These are phyloP conservation scores for Crax fasciolata DNA, from an alignment of 2,797 vertebrate genomes.

Conservation along the genomic window DNA sequence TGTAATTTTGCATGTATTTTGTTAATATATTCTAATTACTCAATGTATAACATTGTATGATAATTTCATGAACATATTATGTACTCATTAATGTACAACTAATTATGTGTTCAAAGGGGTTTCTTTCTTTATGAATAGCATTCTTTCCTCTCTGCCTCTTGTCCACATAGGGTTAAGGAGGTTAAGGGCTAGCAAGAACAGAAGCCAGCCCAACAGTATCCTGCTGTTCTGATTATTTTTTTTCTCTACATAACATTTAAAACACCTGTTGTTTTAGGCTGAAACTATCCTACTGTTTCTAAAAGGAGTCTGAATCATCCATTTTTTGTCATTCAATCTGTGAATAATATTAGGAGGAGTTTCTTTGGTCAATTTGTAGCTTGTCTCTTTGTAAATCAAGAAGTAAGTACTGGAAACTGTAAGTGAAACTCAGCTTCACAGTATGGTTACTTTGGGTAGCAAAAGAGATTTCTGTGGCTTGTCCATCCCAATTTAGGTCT, in stretches of 20 bases:
- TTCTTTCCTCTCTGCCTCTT: not conserved
- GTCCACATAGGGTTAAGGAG: not conserved
- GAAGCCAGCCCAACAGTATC: not conserved
- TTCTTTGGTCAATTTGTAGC: not conserved
- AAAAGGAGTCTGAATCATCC: not conserved
- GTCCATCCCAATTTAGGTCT: slow-evolving; percentile 26
- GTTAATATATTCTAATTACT: not conserved
- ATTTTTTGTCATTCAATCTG: not conserved
- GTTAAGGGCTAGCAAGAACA: not conserved
- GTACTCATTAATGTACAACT: not conserved
- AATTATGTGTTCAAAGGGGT: not conserved
- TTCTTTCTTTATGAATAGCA: not conserved
- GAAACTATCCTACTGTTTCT: not conserved
- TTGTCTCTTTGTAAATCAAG: slow-evolving; percentile 9
- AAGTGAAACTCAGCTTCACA: slow-evolving; percentile 8
- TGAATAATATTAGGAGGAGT: slow-evolving; percentile 37
- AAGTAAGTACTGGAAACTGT: not conserved
- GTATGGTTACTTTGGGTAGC: slow-evolving; percentile 2
- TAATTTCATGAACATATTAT: not conserved
- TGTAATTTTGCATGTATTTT: not conserved
- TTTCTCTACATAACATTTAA: not conserved
- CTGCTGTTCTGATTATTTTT: not conserved
- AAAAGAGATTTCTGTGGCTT: slow-evolving; percentile 40
- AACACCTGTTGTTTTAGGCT: not conserved
- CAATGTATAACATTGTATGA: not conserved